Conservation (phyloP, 2,797 vertebrate species). For the Gymnothorax javanicus region DNA sequence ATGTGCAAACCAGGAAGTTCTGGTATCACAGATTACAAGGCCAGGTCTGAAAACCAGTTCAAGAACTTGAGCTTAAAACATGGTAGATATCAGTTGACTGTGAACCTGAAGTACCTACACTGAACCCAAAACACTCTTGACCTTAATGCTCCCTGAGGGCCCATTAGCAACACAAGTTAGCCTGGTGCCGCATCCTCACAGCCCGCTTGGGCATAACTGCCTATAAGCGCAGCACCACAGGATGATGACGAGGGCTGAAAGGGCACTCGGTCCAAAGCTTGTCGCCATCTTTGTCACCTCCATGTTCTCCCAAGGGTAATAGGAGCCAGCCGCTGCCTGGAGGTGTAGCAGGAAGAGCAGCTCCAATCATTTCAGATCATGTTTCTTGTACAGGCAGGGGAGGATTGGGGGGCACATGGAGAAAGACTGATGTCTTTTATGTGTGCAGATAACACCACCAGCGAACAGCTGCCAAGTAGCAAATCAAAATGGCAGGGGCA, state of each 20-base stretch:
- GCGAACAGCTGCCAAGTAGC: conserved; percentile 58
- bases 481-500: conserved; percentile 60
- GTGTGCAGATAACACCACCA: conserved; percentile 24
- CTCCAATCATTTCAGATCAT: conserved; percentile 55
- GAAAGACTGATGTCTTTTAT: conserved; percentile 26
- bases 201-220: too few relatives aligned
- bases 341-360: conserved; percentile 43
- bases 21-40: background rate
- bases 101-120: background rate
- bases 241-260: conserved; percentile 39
- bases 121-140: background rate
- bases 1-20: background rate
- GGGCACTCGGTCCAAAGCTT: conserved; percentile 46
- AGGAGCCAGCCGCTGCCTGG: conserved; percentile 32
- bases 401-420: conserved; percentile 52
- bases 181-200: background rate
- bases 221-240: background rate
- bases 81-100: background rate
- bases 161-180: background rate
- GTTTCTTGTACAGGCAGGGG: conserved; percentile 47
- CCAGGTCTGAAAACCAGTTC: background rate
- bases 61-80: background rate
- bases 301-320: conserved; percentile 50
- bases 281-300: conserved; percentile 51
- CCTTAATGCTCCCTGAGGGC: background rate